phyloP scores from a whole-genome alignment of 2,888 invertebrate species.

The Chloroclystis v-ata region DNA sequence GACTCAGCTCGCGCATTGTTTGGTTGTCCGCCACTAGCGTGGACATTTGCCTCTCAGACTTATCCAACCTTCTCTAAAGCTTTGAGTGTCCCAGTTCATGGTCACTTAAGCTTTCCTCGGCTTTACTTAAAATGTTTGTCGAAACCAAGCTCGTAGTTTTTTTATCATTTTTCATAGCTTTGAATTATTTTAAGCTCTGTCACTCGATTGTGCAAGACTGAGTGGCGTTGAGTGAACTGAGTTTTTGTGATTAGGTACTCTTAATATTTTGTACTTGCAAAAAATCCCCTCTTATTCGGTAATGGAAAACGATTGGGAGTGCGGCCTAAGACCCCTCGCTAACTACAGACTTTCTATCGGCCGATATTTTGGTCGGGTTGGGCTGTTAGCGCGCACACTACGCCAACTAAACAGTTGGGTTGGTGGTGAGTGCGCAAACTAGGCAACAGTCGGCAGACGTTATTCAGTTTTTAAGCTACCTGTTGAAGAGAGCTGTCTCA shows the following conservation, averaged over 20 bases:
- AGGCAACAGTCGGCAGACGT: too few relatives aligned
- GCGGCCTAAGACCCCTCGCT: too few relatives aligned
- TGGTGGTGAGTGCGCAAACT: too few relatives aligned
- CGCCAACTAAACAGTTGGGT: too few relatives aligned
- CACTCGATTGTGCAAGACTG: conserved; percentile 5
- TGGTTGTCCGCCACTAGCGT: conserved; percentile 54
- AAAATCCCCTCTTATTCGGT: conserved; percentile 32
- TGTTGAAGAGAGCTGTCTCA: too few relatives aligned
- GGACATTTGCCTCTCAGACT: conserved; percentile 59
- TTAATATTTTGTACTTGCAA: conserved; percentile 29
- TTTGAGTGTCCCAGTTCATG: conserved; percentile 42
- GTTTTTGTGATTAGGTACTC: conserved; percentile 12
- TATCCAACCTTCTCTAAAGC: conserved; percentile 41
- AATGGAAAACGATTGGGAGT: conserved; percentile 46
- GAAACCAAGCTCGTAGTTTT: conserved; percentile 26
- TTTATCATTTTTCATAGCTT: conserved; percentile 7
- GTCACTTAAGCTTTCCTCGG: conserved; percentile 41
- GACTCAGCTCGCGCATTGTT: conserved; percentile 50
- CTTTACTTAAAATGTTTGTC: conserved; percentile 32
- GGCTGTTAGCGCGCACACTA: too few relatives aligned
- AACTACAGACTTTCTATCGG: too few relatives aligned
- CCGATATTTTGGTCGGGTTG: too few relatives aligned
- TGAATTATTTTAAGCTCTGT: conserved; percentile 5
- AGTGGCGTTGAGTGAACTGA: conserved; percentile 10
- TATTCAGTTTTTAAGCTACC: too few relatives aligned